Evolutionary conservation across 2,797 vertebrate species (phyloP), one percentile per base, ranked within the genome.

Genomic region (Garrulus glandarius): DNA sequence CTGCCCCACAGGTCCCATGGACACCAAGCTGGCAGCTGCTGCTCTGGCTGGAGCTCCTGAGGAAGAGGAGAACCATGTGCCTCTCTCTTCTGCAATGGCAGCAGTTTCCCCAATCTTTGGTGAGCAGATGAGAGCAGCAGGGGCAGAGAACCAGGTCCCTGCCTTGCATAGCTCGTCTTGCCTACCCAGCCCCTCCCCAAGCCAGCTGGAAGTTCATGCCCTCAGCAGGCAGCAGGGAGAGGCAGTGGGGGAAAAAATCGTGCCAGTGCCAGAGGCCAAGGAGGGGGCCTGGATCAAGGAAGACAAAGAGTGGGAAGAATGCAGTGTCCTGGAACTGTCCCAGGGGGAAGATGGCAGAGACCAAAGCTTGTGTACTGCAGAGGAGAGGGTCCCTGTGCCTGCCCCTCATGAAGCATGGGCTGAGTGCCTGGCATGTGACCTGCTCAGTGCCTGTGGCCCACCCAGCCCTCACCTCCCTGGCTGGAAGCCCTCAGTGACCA

Each of bases 1-100:
- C 21, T 32, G 32, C 11, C 26, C 21, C 2, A 0, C 9, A 30
- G 3, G 9, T 41, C 21, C 11, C 1, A 0, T 17, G 32, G 52
- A 36, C 43, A 49, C 32, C 32, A 12, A 26, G 26, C 9, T 47
- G 36, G 30, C 36, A 34, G 50, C 17, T 74, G 52, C 21, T 5
- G 17, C 26, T 22, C 36, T 36, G 32, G 23, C 60, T 74, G 36
- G 43, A 43, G 26, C 5, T 34, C 20, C 27, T n/a, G 44, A 44
- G 44, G 27, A 59, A 32, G 37, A 43, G 27, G 12, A 24, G 36
- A 74, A 12, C 14, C 16, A 36, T 22, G 12, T 0, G 0, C 3
- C 17, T 57, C 52, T 34, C 34, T 47, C 36, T 56, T 74, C 69
- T 49, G 14, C 50, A 57, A 49, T 32, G 32, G 32, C 32, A 75